Conservation (phyloP, 2,797 vertebrate genomes). For the Rhinophrynus dorsalis region DNA sequence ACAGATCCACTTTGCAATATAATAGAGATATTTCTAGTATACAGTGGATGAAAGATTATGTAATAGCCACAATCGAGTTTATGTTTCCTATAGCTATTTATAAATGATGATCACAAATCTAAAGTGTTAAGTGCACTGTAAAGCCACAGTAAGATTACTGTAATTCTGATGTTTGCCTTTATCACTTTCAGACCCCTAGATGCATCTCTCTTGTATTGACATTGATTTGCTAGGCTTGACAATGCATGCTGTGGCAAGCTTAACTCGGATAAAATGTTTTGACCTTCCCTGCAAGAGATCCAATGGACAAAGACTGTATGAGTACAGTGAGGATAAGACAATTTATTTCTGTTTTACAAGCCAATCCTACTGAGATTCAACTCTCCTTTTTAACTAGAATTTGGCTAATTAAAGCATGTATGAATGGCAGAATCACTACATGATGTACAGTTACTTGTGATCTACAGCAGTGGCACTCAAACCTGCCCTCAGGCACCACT, state of each 20-base stretch:
- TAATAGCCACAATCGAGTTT: no score
- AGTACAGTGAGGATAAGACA: conserved; percentile 33
- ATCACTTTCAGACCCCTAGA: conserved; percentile 47
- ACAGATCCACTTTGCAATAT: no score
- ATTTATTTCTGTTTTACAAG: conserved; percentile 47
- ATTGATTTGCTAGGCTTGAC: conserved; percentile 36
- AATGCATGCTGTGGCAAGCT: conserved; percentile 53
- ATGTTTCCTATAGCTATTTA: no score
- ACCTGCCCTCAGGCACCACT: no score
- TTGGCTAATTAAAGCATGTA: conserved; percentile 2
- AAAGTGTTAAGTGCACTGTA: no score
- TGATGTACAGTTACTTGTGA: no score
- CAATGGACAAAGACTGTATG: conserved; percentile 48
- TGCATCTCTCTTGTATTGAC: conserved; percentile 46
- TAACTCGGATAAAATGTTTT: conserved; percentile 48
- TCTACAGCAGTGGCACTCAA: no score
- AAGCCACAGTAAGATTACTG: conserved; percentile 39
- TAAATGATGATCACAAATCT: no score
- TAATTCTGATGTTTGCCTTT: conserved; percentile 46
- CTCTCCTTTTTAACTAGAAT: neutral
- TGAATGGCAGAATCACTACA: no score
- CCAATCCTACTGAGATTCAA: conserved; percentile 20
- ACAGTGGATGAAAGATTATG: no score
- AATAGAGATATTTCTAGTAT: no score
- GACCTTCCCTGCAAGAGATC: conserved; percentile 46